Evolutionary conservation across 2,113 vertebrate genomes (phyloP), one percentile per base, ranked within the genome.

Genomic region (Otolemur garnettii): DNA sequence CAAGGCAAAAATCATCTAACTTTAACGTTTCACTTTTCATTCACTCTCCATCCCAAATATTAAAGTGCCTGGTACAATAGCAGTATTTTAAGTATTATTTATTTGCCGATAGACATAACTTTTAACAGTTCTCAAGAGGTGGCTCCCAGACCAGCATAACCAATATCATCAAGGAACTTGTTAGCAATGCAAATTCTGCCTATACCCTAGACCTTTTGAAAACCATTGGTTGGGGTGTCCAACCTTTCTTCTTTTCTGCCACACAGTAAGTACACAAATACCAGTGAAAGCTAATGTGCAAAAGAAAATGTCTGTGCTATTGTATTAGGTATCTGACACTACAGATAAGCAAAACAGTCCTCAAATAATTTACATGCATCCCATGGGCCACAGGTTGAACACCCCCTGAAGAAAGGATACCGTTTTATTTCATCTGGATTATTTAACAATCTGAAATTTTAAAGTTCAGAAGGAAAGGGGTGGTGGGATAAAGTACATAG

Each of bases 401-500:
- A 50, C 8, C 45, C 45, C 45, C 45, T 50, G 45, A 7, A 0
- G 62, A 90, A 38, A 28, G 45, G 87, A 87, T 85, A 35, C 38
- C 12, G 2, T 89, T 85, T 42, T 50, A 53, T 87, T 30, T n/a
- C n/a, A 66, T 30, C 19, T 14, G 38, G 59, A 11, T 93, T 83
- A 66, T 85, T 45, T 90, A 57, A 78, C 60, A 89, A 66, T 75
- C 7, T 83, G 62, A 91, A 82, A 87, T 90, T 89, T 50, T 50
- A 10, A 50, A 8, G 45, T 50, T 50, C 28, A 57, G 21, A 83
- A 78, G 50, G 35, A 79, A 96, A 79, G 57, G 69, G 55, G 14
- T 79, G n/a, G 18, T 87, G 24, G 78, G 18, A 19, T 87, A 84
- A 72, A 92, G 28, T 79, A 64, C 64, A 59, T 92, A 57, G 35